A percentile compares a stretch with the other conserved stretches of the same genome.
phyloP scores from a whole-genome alignment of 2,797 vertebrate species.

The Hoplostethus atlanticus region DNA sequence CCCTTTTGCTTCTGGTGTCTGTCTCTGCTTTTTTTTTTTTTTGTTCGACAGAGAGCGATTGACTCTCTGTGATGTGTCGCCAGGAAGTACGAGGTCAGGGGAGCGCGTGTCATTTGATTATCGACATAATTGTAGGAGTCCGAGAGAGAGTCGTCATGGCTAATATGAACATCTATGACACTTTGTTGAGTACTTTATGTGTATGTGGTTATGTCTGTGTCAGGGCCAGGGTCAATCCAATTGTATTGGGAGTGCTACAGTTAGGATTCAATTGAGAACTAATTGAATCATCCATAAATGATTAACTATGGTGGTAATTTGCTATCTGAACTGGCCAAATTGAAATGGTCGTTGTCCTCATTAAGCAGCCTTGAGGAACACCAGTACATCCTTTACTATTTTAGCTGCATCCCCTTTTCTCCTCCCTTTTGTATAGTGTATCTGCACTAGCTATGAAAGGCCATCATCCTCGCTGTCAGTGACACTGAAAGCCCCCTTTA shows the following conservation, averaged over 20 bases:
- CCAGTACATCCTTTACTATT: slow-evolving; percentile 27
- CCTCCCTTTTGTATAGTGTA: slow-evolving; percentile 15
- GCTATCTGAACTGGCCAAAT: slow-evolving; percentile 32
- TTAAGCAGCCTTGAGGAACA: neutral
- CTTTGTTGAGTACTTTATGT: slow-evolving; percentile 37
- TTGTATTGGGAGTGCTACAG: slow-evolving; percentile 56
- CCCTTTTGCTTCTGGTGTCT: slow-evolving; percentile 16
- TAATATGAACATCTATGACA: slow-evolving; percentile 40
- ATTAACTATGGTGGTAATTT: slow-evolving; percentile 56
- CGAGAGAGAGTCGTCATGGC: slow-evolving; percentile 13
- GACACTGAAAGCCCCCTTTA: slow-evolving; percentile 67
- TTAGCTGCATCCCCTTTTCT: slow-evolving; percentile 50
- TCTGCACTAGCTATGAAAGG: slow-evolving; percentile 81
- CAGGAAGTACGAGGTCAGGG: slow-evolving; percentile 49
- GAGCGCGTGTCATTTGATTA: slow-evolving; percentile 51
- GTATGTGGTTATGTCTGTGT: slow-evolving; percentile 28
- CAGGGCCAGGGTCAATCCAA: slow-evolving; percentile 65
- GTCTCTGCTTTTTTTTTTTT: slow-evolving; percentile 11
- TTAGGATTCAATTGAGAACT: slow-evolving; percentile 53
- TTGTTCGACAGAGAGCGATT: neutral
- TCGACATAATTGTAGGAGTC: slow-evolving; percentile 53
- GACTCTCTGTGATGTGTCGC: slow-evolving; percentile 44
- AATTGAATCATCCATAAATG: slow-evolving; percentile 71
- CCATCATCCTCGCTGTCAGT: slow-evolving; percentile 80
- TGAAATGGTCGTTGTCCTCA: slow-evolving; percentile 13